Conservation (phyloP, 1,140 invertebrate genomes). For the Stegodyphus mimosarum region DNA sequence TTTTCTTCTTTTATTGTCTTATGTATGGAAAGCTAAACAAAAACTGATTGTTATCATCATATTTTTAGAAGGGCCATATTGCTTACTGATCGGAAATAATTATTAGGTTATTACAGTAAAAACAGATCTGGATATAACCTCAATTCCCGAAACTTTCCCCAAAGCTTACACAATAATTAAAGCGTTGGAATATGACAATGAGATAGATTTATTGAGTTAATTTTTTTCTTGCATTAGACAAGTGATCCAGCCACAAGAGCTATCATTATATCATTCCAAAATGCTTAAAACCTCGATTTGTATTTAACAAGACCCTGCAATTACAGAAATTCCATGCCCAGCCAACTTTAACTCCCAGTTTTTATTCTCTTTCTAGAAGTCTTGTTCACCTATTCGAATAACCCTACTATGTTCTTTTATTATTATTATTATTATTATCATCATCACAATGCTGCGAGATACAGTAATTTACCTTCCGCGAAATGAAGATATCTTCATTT, state of each 20-base stretch:
- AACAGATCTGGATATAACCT: not conserved
- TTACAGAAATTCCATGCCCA: conserved; percentile 39
- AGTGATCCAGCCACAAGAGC: not conserved
- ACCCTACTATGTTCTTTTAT: conserved; percentile 2
- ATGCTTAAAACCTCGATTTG: conserved; percentile 17
- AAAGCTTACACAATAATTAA: not conserved
- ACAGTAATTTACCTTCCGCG: conserved; percentile 35
- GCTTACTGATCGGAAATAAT: no score
- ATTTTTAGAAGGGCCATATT: no score
- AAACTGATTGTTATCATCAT: no score
- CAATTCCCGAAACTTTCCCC: not conserved
- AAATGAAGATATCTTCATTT: not conserved
- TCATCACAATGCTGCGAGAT: not conserved
- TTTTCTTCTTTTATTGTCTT: no score
- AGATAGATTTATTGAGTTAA: not conserved
- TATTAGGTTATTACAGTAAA: no score
- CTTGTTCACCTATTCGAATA: not conserved
- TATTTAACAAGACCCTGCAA: conserved; percentile 46
- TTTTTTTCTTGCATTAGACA: not conserved
- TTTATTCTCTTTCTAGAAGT: not conserved
- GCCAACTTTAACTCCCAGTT: not conserved
- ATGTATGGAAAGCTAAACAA: no score
- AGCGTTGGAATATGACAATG: not conserved
- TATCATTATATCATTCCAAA: conserved; percentile 27
- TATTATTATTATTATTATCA: conserved; percentile 43